Base-by-base conservation (phyloP, 2,888 invertebrate genomes). In the Tachina lurida region DNA sequence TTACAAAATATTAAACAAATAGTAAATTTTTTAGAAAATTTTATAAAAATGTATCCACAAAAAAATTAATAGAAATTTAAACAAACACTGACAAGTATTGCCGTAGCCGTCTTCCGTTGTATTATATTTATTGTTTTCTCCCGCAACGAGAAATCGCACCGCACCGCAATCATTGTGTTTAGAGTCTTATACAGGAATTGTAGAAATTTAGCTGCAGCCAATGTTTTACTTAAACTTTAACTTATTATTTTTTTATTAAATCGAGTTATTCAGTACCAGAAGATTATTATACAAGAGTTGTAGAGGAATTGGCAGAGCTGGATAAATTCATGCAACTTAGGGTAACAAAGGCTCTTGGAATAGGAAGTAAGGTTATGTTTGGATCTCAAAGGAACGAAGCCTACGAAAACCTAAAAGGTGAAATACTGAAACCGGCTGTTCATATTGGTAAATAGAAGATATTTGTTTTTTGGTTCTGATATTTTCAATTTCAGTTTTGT, bases 401-500 rank as follows among this genome's bases (percentile, higher is more conserved):
- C 0, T 97, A 96, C 89, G 87, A 90, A 31, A 91, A 92, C 41
- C 93, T 96, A 52, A 88, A 90, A 10, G 94, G 88, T 9, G 97
- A 97, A 90, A 97, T 97, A 89, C 97, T 97, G 97, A 96, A 95
- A 90, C 96, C 97, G 0, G 97, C 95, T 39, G 95, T 95, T 4
- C 93, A 95, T 80, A 93, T 94, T 90, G 95, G 96, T 96, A 92
- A 85, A 62, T 65, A 10, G 10, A 5, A 10, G 13, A 12, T 10
- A 75, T 17, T 9, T 13, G 31, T 52, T 13, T n/a, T n/a, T n/a
- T n/a, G n/a, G 17, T 19, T 22, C 15, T 2, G 12, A 15, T 13
- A 3, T 15, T 17, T 19, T 10, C 9, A 45, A 41, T 19, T 45
- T 58, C 10, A 9, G 22, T 60, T 5, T 47, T 49, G 17, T n/a